A percentile compares a stretch with the other conserved stretches of the same genome.
These are phyloP conservation scores for Oxystoma pomonae DNA, from an alignment of 2,888 invertebrate genomes.

Conservation along the genomic window DNA sequence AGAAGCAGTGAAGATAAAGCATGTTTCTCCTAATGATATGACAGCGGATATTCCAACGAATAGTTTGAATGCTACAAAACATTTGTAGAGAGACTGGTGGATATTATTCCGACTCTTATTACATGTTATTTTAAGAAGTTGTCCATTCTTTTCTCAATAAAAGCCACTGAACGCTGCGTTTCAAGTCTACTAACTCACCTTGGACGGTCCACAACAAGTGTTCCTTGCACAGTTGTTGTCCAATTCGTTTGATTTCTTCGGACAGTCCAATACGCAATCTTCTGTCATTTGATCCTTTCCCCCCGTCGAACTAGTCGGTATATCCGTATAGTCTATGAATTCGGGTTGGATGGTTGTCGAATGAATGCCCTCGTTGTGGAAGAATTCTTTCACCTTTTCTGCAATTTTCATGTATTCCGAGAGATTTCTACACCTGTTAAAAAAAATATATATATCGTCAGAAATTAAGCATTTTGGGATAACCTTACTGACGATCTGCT, in stretches of 20 bases:
- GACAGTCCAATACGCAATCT: conserved; percentile 82
- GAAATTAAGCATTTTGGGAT: too few species aligned
- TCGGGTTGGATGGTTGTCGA: conserved; percentile 99
- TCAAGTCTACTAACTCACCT: conserved; percentile 40
- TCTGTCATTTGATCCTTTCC: conserved; percentile 54
- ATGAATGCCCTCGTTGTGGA: conserved; percentile 97
- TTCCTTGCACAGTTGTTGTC: conserved; percentile 70
- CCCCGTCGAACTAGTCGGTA: conserved; percentile 38
- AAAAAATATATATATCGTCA: too few species aligned
- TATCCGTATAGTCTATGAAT: conserved; percentile 75
- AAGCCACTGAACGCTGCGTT: too few species aligned
- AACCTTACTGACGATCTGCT: too few species aligned
- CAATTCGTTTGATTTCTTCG: conserved; percentile 61
- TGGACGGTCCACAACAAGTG: conserved; percentile 83
- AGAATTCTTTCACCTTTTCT: conserved; percentile 93
- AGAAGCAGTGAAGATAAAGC: too few species aligned
- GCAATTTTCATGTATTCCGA: conserved; percentile 97
- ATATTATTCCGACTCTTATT: too few species aligned
- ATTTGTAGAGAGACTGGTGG: too few species aligned
- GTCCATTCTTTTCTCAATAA: too few species aligned
- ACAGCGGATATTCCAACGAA: too few species aligned
- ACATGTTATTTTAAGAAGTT: too few species aligned
- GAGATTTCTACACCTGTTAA: conserved; percentile 77
- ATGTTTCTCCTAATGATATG: too few species aligned
- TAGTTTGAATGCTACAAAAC: too few species aligned